These are phyloP conservation scores for Bilobella aurantiaca DNA, from an alignment of 1,140 invertebrate genomes.

Conservation along the genomic window DNA sequence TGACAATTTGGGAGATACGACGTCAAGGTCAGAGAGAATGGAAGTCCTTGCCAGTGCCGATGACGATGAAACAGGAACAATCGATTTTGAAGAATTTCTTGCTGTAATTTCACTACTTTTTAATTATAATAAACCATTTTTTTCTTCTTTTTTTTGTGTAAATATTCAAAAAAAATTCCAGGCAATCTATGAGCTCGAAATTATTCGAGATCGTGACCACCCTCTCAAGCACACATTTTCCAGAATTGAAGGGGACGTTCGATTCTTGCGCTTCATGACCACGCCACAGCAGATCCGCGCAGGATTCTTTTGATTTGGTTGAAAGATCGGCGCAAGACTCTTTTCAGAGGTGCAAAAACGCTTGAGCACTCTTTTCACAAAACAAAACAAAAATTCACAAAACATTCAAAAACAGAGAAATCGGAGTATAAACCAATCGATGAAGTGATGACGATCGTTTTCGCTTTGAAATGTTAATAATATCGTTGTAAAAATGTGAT, in stretches of 20 bases:
- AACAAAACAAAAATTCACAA: too few relatives aligned
- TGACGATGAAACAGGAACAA: conserved; percentile 28
- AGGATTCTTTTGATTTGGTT: conserved; percentile 27
- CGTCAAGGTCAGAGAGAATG: conserved; percentile 21
- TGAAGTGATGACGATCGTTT: neutral
- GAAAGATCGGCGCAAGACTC: too few relatives aligned
- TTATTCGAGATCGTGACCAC: conserved; percentile 5
- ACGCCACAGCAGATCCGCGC: conserved; percentile 29
- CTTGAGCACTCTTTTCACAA: too few relatives aligned
- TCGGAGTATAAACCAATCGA: neutral
- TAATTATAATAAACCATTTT: too few relatives aligned
- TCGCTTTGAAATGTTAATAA: too few relatives aligned
- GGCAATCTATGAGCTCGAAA: conserved; percentile 26
- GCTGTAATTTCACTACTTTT: too few relatives aligned
- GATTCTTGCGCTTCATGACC: conserved; percentile 31
- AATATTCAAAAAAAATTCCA: too few relatives aligned
- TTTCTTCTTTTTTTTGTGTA: too few relatives aligned
- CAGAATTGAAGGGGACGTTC: conserved; percentile 23
- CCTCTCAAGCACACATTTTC: conserved; percentile 20
- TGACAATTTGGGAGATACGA: conserved; percentile 30
- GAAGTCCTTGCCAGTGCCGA: conserved; percentile 20
- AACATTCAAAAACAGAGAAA: too few relatives aligned
- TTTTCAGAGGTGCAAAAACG: too few relatives aligned
- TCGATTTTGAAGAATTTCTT: conserved; percentile 34
- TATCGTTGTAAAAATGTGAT: too few relatives aligned